These are phyloP conservation scores for Eristalis pertinax DNA, from an alignment of 2,888 invertebrate species.

Conservation along the genomic window DNA sequence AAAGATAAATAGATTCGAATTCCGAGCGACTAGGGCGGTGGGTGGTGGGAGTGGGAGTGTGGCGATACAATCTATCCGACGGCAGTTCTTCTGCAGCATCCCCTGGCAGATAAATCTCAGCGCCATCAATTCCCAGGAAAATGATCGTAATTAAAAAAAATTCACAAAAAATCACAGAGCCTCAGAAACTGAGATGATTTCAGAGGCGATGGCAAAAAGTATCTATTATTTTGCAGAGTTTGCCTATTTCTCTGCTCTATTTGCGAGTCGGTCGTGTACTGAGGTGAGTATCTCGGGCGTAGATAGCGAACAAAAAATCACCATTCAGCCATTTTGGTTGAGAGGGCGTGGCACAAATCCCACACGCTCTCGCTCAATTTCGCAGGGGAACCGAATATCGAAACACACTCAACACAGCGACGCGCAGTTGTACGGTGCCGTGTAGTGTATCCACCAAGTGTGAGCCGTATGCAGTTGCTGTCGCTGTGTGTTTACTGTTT, in stretches of 20 bases:
- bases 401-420: not conserved
- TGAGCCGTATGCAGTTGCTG: conserved; percentile 10
- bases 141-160: not conserved
- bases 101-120: conserved; percentile 5
- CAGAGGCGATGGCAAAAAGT: conserved; percentile 21
- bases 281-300: conserved; percentile 60
- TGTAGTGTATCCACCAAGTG: conserved; percentile 5
- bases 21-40: not conserved
- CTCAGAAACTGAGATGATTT: not conserved
- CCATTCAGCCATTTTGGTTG: conserved; percentile 70
- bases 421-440: conserved; percentile 5
- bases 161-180: not conserved
- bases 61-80: conserved; percentile 40
- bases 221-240: conserved; percentile 34
- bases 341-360: conserved; percentile 59
- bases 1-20: conserved; percentile 57
- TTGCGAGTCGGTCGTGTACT: conserved; percentile 54
- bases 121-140: not conserved
- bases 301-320: conserved; percentile 49
- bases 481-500: not conserved
- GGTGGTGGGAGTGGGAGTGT: conserved; percentile 2
- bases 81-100: not conserved
- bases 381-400: conserved; percentile 63
- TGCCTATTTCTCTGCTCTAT: conserved; percentile 35
- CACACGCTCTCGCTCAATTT: conserved; percentile 48